Conservation (phyloP, 1,140 invertebrate genomes). For the Heterodera carotae region DNA sequence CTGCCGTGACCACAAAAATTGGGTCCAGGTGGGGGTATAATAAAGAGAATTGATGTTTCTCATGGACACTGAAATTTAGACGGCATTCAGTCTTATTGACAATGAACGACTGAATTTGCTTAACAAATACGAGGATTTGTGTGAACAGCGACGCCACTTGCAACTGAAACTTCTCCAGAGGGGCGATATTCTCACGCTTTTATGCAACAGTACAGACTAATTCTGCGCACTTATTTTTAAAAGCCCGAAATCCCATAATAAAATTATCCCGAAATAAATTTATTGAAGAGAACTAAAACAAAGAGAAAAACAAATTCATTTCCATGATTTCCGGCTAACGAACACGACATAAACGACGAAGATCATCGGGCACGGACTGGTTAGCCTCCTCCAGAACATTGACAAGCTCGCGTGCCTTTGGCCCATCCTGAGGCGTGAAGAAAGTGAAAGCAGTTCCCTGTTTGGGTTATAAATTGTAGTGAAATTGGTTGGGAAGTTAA, state of each 20-base stretch:
- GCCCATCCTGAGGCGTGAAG: conserved; percentile 85
- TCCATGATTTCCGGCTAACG: neutral
- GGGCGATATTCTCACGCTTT: conserved; percentile 33
- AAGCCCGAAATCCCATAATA: too few relatives aligned
- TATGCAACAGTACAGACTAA: conserved; percentile 34
- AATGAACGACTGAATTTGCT: conserved; percentile 41
- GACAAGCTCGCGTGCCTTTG: conserved; percentile 58
- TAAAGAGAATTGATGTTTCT: neutral
- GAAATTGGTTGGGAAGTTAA: neutral
- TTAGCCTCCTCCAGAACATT: conserved; percentile 51
- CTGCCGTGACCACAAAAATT: conserved; percentile 24
- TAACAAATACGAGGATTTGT: conserved; percentile 33
- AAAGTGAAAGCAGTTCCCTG: conserved; percentile 94
- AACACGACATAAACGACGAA: neutral
- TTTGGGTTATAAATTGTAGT: too few relatives aligned
- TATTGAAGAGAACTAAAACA: too few relatives aligned
- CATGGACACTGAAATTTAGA: conserved; percentile 31
- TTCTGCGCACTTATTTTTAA: too few relatives aligned
- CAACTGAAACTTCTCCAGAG: conserved; percentile 7
- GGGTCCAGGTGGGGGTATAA: conserved; percentile 15
- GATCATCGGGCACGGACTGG: neutral
- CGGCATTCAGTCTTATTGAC: conserved; percentile 35
- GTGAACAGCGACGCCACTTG: conserved; percentile 16
- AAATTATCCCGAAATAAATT: too few relatives aligned
- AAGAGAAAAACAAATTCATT: too few relatives aligned